Base-by-base conservation (phyloP, 1,140 invertebrate species). In the Euschistus heros region DNA sequence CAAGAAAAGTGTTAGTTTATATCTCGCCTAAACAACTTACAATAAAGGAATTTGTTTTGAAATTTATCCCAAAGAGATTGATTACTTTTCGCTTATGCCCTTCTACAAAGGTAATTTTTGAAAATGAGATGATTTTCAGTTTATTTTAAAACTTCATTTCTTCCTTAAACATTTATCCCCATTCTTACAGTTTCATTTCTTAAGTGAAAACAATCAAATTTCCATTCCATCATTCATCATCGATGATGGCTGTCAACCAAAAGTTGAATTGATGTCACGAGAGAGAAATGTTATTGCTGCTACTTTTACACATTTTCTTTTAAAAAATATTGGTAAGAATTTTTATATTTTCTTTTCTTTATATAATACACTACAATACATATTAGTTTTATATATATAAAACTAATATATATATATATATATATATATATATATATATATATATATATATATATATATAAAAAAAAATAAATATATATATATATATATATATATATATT, bases 51-150 rank as follows among this genome's bases (percentile, higher is more conserved):
- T 91, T 91, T 79, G 82, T 94, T 67, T 78, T 95, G 64, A 92
- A 90, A 78, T 89, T 97, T 72, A 91, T 96, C 73, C 92, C 91
- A 44, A 94, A 93, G 75, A 80, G 91, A 69, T 79, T 96, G 62
- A 89, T 87, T 62, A 92, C 92, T n/a, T 96, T 94, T 77, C 82
- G 93, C 27, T 80, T 97, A 52, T 95, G 91, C 76, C 92, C 93
- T 22, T 92, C 89, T 26, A 94, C 91, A 60, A 93, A 92, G 80
- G 87, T 90, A 78, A 76, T 6, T 42, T 37, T 37, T 42, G 8
- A 20, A 42, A 15, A 2, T 61, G 4, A 18, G n/a, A n/a, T n/a
- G n/a, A n/a, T n/a, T 57, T 46, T 46, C 10, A 13, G n/a, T 46
- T 13, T 46, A n/a, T n/a, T 46, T 46, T n/a, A 46, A 46, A n/a